These are phyloP conservation scores for Genyomyrus donnyi DNA, from an alignment of 2,113 vertebrate species.

Conservation along the genomic window DNA sequence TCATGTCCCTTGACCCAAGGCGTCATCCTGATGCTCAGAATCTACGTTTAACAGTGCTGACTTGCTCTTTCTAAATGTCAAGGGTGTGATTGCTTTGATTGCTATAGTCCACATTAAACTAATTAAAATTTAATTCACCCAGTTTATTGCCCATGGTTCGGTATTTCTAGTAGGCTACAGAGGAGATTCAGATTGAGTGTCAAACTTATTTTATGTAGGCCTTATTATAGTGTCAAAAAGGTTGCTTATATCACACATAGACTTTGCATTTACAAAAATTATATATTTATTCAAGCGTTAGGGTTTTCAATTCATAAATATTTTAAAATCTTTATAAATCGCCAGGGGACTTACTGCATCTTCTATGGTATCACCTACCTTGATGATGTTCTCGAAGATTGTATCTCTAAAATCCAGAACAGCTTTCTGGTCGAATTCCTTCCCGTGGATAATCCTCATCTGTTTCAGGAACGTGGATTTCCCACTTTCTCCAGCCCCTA, in stretches of 20 bases:
- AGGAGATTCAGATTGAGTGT: neutral
- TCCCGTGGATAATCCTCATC: conserved; percentile 81
- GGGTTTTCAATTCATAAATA: neutral
- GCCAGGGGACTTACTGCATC: neutral
- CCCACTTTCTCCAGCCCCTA: conserved; percentile 78
- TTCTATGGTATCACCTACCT: conserved; percentile 61
- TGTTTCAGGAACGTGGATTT: conserved; percentile 81
- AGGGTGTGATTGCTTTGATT: neutral
- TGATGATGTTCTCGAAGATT: conserved; percentile 78
- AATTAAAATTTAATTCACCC: neutral
- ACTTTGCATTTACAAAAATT: neutral
- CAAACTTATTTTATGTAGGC: neutral
- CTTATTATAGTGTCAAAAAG: neutral
- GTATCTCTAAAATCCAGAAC: conserved; percentile 76
- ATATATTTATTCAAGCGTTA: neutral
- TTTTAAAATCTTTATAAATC: neutral
- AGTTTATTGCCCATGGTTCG: neutral
- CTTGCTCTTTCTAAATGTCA: neutral
- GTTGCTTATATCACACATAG: neutral
- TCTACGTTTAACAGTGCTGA: neutral
- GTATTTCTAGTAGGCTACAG: neutral
- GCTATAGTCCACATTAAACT: neutral
- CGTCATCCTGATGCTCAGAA: neutral
- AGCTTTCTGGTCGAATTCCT: conserved; percentile 76
- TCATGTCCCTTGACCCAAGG: neutral